phyloP scores from a whole-genome alignment of 2,888 invertebrate species.

The Microdon myrmicae region DNA sequence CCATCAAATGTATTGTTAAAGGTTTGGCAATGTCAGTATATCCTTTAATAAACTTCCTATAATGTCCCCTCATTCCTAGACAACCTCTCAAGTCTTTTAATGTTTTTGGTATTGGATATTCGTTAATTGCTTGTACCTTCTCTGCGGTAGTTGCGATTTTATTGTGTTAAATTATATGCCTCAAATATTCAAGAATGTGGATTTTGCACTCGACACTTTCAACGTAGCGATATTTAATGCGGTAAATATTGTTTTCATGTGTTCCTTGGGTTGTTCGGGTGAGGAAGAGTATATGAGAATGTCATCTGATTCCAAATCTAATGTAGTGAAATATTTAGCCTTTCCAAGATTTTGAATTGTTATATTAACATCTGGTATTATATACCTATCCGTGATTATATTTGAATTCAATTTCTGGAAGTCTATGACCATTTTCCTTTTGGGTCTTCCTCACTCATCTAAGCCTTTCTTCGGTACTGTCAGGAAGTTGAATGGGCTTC shows the following conservation, averaged over 20 bases:
- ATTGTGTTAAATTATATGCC: constrained; percentile 1
- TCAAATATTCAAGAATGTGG: constrained; percentile 3
- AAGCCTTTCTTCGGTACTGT: constrained; percentile 15
- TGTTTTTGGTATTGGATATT: constrained; percentile 3
- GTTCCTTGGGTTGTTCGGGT: constrained; percentile 3
- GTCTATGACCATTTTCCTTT: too few relatives aligned
- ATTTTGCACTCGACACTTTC: constrained; percentile 5
- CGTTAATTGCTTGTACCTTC: not conserved
- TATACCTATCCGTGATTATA: too few relatives aligned
- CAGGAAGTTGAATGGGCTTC: constrained; percentile 14
- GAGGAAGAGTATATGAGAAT: constrained; percentile 13
- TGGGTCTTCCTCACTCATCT: constrained; percentile 11
- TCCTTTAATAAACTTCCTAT: constrained; percentile 8
- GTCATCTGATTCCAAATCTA: constrained; percentile 38
- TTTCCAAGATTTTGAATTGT: constrained; percentile 37
- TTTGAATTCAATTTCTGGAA: too few relatives aligned
- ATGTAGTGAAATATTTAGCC: constrained; percentile 26
- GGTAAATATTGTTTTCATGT: not conserved
- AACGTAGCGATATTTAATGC: constrained; percentile 5
- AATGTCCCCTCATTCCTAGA: constrained; percentile 8
- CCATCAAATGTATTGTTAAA: constrained; percentile 20
- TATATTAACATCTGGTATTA: constrained; percentile 13
- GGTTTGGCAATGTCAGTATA: constrained; percentile 22
- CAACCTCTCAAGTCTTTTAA: constrained; percentile 9
- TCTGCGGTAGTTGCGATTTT: not conserved